A percentile compares a stretch with the other conserved stretches of the same genome.
These are phyloP conservation scores for Drosophila nigricruria DNA, from an alignment of 2,888 invertebrate genomes.

Conservation along the genomic window DNA sequence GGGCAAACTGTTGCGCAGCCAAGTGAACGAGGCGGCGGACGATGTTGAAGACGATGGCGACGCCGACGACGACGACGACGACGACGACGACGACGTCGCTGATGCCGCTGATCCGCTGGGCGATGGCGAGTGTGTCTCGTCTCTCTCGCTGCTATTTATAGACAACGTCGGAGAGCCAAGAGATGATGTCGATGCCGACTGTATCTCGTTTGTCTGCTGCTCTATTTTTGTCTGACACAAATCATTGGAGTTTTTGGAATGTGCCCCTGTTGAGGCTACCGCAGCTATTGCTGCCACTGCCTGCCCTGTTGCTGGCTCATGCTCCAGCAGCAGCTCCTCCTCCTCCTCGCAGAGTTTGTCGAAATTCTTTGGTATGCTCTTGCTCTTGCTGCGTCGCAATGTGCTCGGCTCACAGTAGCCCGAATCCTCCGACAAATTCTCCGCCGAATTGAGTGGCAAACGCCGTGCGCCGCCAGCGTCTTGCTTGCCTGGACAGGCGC, in stretches of 20 bases:
- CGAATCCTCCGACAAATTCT: constrained; percentile 93
- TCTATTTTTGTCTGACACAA: constrained; percentile 82
- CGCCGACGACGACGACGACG: constrained; percentile 27
- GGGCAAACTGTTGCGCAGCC: constrained; percentile 84
- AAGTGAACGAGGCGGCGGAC: constrained; percentile 80
- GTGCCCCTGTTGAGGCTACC: constrained; percentile 25
- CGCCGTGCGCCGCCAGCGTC: constrained; percentile 56
- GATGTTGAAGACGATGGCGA: constrained; percentile 54
- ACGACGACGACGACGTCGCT: constrained; percentile 63
- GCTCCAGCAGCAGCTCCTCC: constrained; percentile 57
- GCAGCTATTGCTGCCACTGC: not conserved
- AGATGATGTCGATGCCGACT: constrained; percentile 29
- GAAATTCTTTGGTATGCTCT: constrained; percentile 86
- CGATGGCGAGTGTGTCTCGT: constrained; percentile 72
- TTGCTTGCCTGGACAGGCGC: constrained; percentile 62
- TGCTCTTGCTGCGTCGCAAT: constrained; percentile 83
- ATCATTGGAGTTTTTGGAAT: constrained; percentile 80
- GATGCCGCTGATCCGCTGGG: constrained; percentile 54
- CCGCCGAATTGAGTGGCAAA: constrained; percentile 88
- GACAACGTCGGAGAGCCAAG: constrained; percentile 56
- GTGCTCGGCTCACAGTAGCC: constrained; percentile 89
- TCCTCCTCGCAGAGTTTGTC: constrained; percentile 85
- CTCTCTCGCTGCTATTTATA: constrained; percentile 78
- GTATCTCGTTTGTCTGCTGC: constrained; percentile 48
- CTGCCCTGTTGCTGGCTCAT: not conserved